Base-by-base conservation (phyloP, 64 coral and sea anemone species). In the Stichodactyla helianthus region DNA sequence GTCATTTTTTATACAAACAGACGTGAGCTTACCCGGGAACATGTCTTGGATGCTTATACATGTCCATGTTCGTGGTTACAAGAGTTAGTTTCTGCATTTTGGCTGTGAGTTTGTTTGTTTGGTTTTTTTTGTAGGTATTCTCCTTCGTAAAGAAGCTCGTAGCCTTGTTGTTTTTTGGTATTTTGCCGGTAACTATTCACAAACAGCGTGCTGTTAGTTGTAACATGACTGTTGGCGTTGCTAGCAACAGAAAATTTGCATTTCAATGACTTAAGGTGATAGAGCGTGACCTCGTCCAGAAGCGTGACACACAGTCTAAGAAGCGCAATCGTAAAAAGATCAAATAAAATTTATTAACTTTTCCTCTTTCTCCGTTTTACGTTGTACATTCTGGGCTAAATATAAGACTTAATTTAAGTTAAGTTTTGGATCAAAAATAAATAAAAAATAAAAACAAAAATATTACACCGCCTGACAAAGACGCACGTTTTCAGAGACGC, bases 81-180 rank as follows among this genome's bases (percentile, higher is more conserved):
- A 92, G 57, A 82, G 90, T 92, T 0, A 92, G 18, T 83, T 92
- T 92, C 57, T 92, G 76, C 90, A 92, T 92, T 68, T 91, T 87
- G 7, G 35, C 78, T 81, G 5, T 50, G 35, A 31, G 10, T 31
- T 74, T 68, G 1, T 13, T 10, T n/a, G n/a, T n/a, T n/a, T n/a
- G n/a, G n/a, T n/a, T n/a, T n/a, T 31, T 27, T 74, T 74, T 31
- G 23, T 1, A 27, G 25, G 22, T 23, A 31, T 5, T 74, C 35
- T 74, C 27, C 31, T 74, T 26, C 20, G 27, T 74, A 74, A 74
- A 74, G n/a, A 31, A 74, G 7, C 10, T 74, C 68, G 25, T 13
- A 23, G 25, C 12, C 13, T 74, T 74, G 68, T 74, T 74, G 68
- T 74, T 25, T 74, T 74, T 74, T 74, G 25, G 68, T 31, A 74